These are phyloP conservation scores for Gallinago solitaria DNA, from an alignment of 2,797 vertebrate genomes.

Conservation along the genomic window DNA sequence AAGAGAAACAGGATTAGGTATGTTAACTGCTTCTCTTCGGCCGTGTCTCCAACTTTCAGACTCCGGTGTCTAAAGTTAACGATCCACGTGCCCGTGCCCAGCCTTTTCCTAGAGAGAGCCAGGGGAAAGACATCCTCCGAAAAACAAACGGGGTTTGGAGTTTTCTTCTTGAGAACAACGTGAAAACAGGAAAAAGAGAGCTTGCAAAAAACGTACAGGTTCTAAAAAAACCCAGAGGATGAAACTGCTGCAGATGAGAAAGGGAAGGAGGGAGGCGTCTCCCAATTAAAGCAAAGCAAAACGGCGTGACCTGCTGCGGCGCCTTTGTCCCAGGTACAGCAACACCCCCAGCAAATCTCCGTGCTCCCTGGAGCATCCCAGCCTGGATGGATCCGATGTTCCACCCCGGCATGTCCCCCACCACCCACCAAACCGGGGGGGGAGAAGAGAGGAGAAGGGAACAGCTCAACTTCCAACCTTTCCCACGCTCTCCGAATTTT, in stretches of 20 bases:
- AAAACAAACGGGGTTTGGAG: not conserved
- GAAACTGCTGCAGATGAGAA: not conserved
- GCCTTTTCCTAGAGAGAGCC: not conserved
- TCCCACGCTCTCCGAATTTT: not conserved
- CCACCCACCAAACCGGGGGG: not conserved
- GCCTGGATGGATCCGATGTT: not conserved
- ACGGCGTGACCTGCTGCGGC: not conserved
- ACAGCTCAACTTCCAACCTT: constrained; percentile 6
- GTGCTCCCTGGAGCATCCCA: not conserved
- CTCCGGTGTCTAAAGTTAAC: not conserved
- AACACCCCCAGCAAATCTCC: not conserved
- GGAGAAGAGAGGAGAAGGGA: not conserved
- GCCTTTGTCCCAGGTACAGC: not conserved
- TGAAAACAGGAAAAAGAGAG: not conserved
- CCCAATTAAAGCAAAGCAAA: constrained; percentile 30
- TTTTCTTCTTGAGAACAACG: not conserved
- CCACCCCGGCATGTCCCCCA: not conserved
- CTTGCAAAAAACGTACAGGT: not conserved
- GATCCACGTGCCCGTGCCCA: not conserved
- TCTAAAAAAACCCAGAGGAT: not conserved
- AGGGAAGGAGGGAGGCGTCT: constrained; percentile 7
- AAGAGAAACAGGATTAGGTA: not conserved
- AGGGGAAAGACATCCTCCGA: not conserved
- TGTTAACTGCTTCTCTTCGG: not conserved
- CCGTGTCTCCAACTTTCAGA: not conserved